Evolutionary conservation across 2,888 invertebrate genomes (phyloP), one percentile per base, ranked within the genome.

Genomic region (Calameuta filiformis): DNA sequence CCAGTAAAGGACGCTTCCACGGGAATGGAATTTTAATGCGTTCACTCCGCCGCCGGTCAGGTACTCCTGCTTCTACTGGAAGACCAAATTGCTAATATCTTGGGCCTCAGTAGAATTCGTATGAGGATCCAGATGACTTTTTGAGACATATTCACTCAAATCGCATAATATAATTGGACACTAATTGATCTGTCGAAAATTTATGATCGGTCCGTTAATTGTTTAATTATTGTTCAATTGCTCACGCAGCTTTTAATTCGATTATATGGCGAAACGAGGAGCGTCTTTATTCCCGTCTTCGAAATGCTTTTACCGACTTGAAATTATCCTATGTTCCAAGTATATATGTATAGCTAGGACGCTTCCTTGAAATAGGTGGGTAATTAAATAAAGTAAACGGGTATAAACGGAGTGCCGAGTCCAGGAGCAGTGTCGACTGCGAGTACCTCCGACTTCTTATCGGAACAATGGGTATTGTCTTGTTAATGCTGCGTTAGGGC

Each of bases 331-430:
- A 56, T 56, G 56, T 56, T 56, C 23, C 9, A 23, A 56, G 56
- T 56, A 56, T 56, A 56, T 33, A 33, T 56, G 23, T 33, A 33
- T 56, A 56, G 23, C 23, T 56, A 56, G 56, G 23, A 56, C 9
- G 56, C 9, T 56, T 56, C 56, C 23, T 23, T 56, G 56, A 56
- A 77, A 80, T 80, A 84, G 81, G 80, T 80, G 79, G 81, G 80
- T 79, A 83, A 84, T 84, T 83, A 83, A 83, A 81, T 82, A 81
- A 82, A 83, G 82, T 82, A 81, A 84, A 80, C 79, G 80, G 76
- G 76, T 83, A 79, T 81, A 77, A 81, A 77, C 81, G 76, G 77
- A 71, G 79, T 71, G 71, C 71, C 31, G 31, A 71, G 31, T 23
- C 69, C 71, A 75, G 35, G 75, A 37, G 68, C 69, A 73, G 68